Evolutionary conservation across 2,888 invertebrate genomes (phyloP).

Genomic region (Tiliacea aurago): DNA sequence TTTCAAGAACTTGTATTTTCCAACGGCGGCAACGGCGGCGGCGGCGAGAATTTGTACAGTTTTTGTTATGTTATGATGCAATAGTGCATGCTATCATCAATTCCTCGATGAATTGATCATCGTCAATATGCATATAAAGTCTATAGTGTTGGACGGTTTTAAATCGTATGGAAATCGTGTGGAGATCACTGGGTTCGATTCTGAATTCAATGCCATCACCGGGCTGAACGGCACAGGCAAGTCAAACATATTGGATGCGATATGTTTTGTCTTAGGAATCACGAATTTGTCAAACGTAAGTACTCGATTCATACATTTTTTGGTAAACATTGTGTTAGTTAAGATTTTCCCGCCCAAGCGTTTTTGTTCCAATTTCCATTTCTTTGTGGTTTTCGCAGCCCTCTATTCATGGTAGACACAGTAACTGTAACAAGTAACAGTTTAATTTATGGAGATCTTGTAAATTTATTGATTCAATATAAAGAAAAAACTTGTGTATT

Average conservation of each 20-base stretch:
- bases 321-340: constrained; percentile 47
- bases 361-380: constrained; percentile 5
- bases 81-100: constrained; percentile 16
- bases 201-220: constrained; percentile 99
- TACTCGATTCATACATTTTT: constrained; percentile 53
- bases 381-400: neutral
- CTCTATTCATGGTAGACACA: neutral
- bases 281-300: constrained; percentile 97
- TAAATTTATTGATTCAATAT: too few species aligned
- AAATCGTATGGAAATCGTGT: constrained; percentile 99
- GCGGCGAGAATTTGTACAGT: neutral
- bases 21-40: too few species aligned
- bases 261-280: constrained; percentile 99
- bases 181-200: constrained; percentile 97
- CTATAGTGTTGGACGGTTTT: constrained; percentile 98
- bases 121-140: constrained; percentile 96
- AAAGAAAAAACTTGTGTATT: neutral
- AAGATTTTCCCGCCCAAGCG: constrained; percentile 68
- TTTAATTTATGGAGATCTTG: neutral
- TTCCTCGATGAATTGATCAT: constrained; percentile 38
- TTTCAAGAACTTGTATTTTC: constrained; percentile 49
- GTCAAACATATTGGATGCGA: constrained; percentile 99
- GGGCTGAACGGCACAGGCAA: constrained; percentile 99
- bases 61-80: neutral
- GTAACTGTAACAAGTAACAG: neutral